A percentile compares a stretch with the other conserved stretches of the same genome.
These are phyloP conservation scores for Tokudaia muenninki DNA, from an alignment of 2,797 vertebrate genomes.

Conservation along the genomic window DNA sequence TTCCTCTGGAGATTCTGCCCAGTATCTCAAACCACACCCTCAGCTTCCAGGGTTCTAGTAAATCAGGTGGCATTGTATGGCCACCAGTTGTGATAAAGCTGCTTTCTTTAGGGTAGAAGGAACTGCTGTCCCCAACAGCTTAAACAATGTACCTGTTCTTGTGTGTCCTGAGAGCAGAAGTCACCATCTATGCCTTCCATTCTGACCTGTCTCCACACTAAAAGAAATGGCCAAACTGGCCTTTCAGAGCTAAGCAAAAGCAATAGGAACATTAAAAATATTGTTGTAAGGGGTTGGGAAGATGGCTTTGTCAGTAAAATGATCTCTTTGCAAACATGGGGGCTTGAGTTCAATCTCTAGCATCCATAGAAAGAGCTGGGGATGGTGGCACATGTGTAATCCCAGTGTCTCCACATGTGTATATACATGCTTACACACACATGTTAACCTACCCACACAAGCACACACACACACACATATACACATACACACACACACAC, in stretches of 20 bases:
- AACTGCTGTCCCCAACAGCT: not conserved
- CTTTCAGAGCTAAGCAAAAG: not conserved
- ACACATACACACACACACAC: not conserved
- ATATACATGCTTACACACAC: not conserved
- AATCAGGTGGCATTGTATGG: accelerated
- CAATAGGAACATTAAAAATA: not conserved
- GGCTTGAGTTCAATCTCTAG: not conserved
- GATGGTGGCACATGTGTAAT: not conserved
- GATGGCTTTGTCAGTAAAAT: not conserved
- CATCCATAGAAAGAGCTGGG: not conserved
- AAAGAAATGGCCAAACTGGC: not conserved
- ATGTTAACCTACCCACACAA: not conserved
- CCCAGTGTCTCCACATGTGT: not conserved
- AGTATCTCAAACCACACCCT: not conserved
- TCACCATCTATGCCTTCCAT: not conserved
- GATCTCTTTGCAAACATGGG: not conserved
- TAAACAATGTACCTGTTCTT: accelerated
- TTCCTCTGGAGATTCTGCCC: not conserved
- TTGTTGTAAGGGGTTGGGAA: not conserved
- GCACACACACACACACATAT: not conserved
- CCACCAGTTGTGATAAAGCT: accelerated
- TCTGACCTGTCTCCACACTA: not conserved
- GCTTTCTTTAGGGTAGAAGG: not conserved
- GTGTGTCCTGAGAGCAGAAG: accelerated
- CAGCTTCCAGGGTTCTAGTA: not conserved